A percentile compares a stretch with the other conserved stretches of the same genome.
These are phyloP conservation scores for Phaethornis superciliosus DNA, from an alignment of 2,113 vertebrate species.

Conservation along the genomic window DNA sequence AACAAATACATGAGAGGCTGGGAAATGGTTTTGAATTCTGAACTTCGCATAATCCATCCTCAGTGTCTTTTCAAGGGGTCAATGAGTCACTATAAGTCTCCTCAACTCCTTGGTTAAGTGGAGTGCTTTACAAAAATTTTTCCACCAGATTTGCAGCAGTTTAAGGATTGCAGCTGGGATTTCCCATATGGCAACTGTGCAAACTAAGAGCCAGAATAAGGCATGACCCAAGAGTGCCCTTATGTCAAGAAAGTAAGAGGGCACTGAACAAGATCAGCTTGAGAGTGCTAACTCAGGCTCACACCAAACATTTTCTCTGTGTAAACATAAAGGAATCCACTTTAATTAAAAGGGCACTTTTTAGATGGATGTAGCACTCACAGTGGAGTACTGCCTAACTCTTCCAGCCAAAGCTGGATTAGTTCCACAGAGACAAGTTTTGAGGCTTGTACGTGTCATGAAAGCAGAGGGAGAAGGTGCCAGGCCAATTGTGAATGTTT, in stretches of 20 bases:
- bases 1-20: not conserved
- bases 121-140: not conserved
- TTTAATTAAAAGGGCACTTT: not conserved
- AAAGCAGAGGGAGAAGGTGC: not conserved
- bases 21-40: not conserved
- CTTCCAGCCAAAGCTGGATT: not conserved
- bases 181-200: not conserved
- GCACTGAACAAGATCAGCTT: not conserved
- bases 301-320: not conserved
- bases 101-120: not conserved
- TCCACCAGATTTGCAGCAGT: not conserved
- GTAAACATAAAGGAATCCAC: not conserved
- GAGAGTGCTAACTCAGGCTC: not conserved
- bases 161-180: not conserved
- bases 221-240: fast-evolving
- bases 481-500: not conserved
- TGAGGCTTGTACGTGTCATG: not conserved
- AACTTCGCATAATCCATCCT: not conserved
- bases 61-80: not conserved
- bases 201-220: not conserved
- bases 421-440: not conserved
- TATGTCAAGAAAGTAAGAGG: not conserved
- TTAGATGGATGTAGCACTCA: not conserved
- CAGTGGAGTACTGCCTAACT: not conserved
- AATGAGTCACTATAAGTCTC: not conserved